These are phyloP conservation scores for Drosophila fungiperda DNA, from an alignment of 2,888 invertebrate genomes.

Conservation along the genomic window DNA sequence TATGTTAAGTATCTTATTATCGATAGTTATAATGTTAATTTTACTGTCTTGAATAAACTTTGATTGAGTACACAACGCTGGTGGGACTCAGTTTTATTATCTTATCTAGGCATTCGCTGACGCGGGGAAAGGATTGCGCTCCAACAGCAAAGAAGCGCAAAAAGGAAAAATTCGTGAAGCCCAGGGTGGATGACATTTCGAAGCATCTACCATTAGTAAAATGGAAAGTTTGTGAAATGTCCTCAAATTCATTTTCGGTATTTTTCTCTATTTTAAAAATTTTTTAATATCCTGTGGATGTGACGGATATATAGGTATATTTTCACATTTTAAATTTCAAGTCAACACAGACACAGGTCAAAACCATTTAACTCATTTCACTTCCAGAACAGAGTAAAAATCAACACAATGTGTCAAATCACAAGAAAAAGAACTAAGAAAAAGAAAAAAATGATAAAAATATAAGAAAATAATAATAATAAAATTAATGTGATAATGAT, in stretches of 20 bases:
- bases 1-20: too few species aligned
- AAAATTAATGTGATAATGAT: constrained; percentile 36
- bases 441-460: constrained; percentile 1
- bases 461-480: constrained; percentile 6
- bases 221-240: background rate
- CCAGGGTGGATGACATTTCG: too few species aligned
- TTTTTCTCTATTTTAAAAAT: background rate
- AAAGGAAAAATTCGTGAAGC: too few species aligned
- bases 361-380: background rate
- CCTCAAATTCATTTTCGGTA: background rate
- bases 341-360: background rate
- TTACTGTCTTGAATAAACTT: too few species aligned
- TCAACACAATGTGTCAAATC: constrained; percentile 30
- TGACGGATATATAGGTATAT: background rate
- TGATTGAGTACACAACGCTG: too few species aligned
- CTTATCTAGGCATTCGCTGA: too few species aligned
- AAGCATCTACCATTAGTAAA: too few species aligned
- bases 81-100: too few species aligned
- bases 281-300: background rate
- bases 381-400: background rate
- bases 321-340: constrained; percentile 17
- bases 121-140: too few species aligned
- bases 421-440: constrained; percentile 22
- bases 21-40: too few species aligned
- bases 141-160: too few species aligned